Base-by-base conservation (phyloP, 2,797 vertebrate species). In the Hoplostethus mediterraneus region DNA sequence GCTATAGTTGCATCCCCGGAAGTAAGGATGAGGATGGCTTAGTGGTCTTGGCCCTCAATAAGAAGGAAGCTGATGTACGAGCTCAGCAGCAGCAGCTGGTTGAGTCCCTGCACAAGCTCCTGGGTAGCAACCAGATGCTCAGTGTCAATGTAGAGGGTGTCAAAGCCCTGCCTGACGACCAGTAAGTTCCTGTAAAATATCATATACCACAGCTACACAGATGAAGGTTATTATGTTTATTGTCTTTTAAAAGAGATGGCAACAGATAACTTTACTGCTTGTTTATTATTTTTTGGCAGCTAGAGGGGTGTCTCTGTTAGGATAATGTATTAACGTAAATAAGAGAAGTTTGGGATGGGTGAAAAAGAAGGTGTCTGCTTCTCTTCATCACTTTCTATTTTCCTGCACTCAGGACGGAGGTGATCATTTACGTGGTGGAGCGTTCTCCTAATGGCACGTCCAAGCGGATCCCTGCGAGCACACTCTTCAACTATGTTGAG, bases 21-120 rank as follows among this genome's bases (percentile, higher is more conserved):
- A 97, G 96, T 76, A 99, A 99, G 81, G 98, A 99, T 38, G 98
- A 99, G 91, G 98, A 99, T 66, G 98, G 98, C 4, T 87, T 99
- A 0, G 95, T 99, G 74, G 96, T 95, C 48, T 90, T 99, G 87
- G 91, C 96, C 77, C 95, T 99, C 47, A 96, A 95, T 81, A 99
- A 95, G 89, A 98, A 96, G 85, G 98, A 99, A 92, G 81, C 76
- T 12, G 98, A 99, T 8, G 94, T 99, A 31, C 94, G 98, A 80
- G 93, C 83, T 53, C 97, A 96, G 90, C 98, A 99, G 90, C 98
- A 99, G 85, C 97, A 96, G 0, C 93, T 99, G 0, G 97, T 99
- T 2, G 98, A 99, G 87, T 96, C 97, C 0, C 82, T 99, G 30
- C 98, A 99, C 86, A 99, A 97, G 90, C 67, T 99, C 67, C 83